phyloP scores from a whole-genome alignment of 2,888 invertebrate genomes.

The Hirtodrosophila histrioides region DNA sequence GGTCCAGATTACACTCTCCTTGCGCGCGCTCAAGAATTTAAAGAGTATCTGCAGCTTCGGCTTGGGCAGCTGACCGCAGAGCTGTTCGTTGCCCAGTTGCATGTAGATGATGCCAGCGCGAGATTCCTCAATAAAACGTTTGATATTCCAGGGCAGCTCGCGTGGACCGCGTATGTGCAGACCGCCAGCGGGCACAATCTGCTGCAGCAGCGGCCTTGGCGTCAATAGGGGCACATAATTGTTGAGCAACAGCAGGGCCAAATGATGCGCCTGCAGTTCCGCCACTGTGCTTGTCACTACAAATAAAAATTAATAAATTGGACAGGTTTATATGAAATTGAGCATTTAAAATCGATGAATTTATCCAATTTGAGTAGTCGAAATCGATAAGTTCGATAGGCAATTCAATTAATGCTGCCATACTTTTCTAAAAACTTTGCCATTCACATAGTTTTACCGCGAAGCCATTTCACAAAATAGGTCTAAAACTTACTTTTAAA shows the following conservation, averaged over 20 bases:
- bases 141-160: constrained; percentile 82
- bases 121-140: constrained; percentile 84
- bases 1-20: constrained; percentile 85
- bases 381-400: neutral
- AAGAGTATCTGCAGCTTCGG: constrained; percentile 80
- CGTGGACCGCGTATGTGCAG: constrained; percentile 85
- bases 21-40: constrained; percentile 81
- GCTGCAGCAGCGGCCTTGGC: constrained; percentile 84
- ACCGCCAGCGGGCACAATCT: constrained; percentile 86
- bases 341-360: neutral
- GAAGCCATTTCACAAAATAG: neutral
- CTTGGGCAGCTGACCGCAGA: constrained; percentile 83
- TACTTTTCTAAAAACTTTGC: neutral
- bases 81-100: constrained; percentile 84
- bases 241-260: constrained; percentile 85
- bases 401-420: constrained; percentile 3
- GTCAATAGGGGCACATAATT: constrained; percentile 85
- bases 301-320: neutral
- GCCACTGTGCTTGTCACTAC: constrained; percentile 62
- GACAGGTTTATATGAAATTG: too few species aligned
- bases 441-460: constrained; percentile 23
- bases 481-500: constrained; percentile 72
- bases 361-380: neutral
- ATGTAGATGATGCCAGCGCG: constrained; percentile 84
- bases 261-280: constrained; percentile 84